Evolutionary conservation across 1,140 invertebrate genomes (phyloP), one percentile per base, ranked within the genome.

Genomic region (Lasaia peninsularis): DNA sequence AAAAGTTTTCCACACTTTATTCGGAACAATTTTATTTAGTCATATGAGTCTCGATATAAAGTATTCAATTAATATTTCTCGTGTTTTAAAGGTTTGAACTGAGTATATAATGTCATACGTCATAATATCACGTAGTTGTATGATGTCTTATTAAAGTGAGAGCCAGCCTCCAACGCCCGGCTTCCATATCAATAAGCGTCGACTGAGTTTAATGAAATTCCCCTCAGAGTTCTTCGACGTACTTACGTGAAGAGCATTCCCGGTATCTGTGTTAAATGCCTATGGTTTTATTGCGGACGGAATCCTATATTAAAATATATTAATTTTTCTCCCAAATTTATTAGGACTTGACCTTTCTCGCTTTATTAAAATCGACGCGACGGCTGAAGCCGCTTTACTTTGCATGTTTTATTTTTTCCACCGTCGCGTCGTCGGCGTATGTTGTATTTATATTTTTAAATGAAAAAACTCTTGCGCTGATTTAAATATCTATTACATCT

Each of bases 171-270:
- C 67, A 80, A 71, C 70, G 66, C 52, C 63, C 66, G 78, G 73
- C 80, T 67, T 78, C 82, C 82, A 86, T 86, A 82, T 85, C 81
- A 86, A 86, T 86, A 86, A 86, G 82, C 69, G 77, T 64, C 61
- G 60, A 69, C 61, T 68, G 72, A 79, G 79, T 82, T 83, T 86
- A 83, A 86, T 83, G 80, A 82, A 86, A 86, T 82, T 86, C 79
- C 69, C 70, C 69, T 62, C 59, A 67, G 67, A 70, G 79, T 82
- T 80, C 73, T 78, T 73, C 58, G 66, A 62, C 64, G 69, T 67
- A 71, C 75, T 72, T 73, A 75, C 70, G 67, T 73, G 63, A 69
- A 69, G 66, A 67, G 65, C 62, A 67, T 67, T 61, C 58, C 56
- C 28, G 58, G 52, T 51, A 24, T 33, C 54, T 53, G 54, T 60